Evolutionary conservation across 2,797 vertebrate species (phyloP).

Genomic region (Sebastes ruberrimus): DNA sequence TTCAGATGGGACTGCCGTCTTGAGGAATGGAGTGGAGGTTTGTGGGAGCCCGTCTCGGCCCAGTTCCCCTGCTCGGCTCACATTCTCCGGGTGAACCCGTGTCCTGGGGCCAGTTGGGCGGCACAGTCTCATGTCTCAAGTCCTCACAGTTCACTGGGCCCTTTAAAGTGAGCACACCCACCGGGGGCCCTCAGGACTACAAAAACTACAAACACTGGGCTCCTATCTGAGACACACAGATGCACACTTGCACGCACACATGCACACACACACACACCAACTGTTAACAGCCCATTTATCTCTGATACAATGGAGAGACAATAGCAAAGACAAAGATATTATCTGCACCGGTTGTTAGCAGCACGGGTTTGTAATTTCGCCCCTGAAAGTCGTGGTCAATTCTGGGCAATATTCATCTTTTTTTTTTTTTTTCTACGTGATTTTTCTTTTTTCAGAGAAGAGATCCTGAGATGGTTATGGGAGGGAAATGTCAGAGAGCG

Average conservation of each 20-base stretch:
- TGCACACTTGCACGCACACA: conserved; percentile 64
- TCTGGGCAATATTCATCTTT: conserved; percentile 64
- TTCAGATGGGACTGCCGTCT: conserved; percentile 29
- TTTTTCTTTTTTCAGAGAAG: conserved; percentile 11
- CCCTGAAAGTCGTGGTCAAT: conserved; percentile 52
- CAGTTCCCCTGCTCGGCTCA: conserved; percentile 72
- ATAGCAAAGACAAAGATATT: conserved; percentile 58
- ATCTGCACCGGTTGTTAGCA: conserved; percentile 39
- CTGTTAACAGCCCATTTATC: conserved; percentile 68
- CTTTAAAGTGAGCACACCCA: conserved; percentile 84
- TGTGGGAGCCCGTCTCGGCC: conserved; percentile 77
- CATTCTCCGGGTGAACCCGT: conserved; percentile 80
- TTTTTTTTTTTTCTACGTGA: conserved; percentile 50
- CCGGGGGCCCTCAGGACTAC: conserved; percentile 70
- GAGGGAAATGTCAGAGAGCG: conserved; percentile 72
- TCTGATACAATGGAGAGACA: conserved; percentile 70
- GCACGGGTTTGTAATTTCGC: conserved; percentile 38
- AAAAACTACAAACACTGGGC: conserved; percentile 79
- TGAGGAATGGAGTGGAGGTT: conserved; percentile 58
- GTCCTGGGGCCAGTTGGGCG: conserved; percentile 79
- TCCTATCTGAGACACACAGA: conserved; percentile 69
- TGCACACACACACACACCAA: conserved; percentile 60
- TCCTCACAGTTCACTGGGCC: conserved; percentile 86
- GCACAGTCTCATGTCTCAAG: conserved; percentile 83
- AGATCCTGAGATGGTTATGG: conserved; percentile 63